Evolutionary conservation across 1,140 invertebrate genomes (phyloP), one percentile per base, ranked within the genome.

Genomic region (Xylocopa sonorina): DNA sequence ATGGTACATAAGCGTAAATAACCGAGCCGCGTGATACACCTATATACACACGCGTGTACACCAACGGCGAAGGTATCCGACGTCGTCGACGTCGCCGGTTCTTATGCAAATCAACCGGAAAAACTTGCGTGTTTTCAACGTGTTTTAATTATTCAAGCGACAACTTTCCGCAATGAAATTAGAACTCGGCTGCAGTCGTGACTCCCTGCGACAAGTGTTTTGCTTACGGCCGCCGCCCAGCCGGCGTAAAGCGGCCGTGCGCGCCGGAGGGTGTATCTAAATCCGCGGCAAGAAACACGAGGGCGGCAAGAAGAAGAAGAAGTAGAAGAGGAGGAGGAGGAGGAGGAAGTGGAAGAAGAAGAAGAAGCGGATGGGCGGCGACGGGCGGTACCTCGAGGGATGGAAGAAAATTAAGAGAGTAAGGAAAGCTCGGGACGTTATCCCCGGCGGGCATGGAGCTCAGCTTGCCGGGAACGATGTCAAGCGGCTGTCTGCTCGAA

Each of bases 91-190:
- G 27, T 46, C 60, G 77, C 62, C 80, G 80, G 80, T 86, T 88
- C 86, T 87, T 87, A 87, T 88, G 87, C 82, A 88, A 82, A 88
- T 86, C 87, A 83, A 58, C 82, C 85, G 83, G 89, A 91, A 91
- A 89, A 90, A 86, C 88, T 89, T 84, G 87, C 89, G 89, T 91
- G 89, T 90, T 90, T 90, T 88, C 90, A 89, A 82, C 88, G 88
- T 89, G 82, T 87, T 89, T 92, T 91, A 92, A 91, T 92, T 92
- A 92, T 92, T 92, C 91, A 91, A 88, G 85, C 88, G 89, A 91
- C 91, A 92, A 92, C 88, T 92, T 91, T 91, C 81, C 83, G 89
- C 90, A 90, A 92, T 92, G 91, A 92, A 92, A 92, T 92, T 92
- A 92, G 90, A 87, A 92, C 87, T 87, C 82, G 87, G n/a, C n/a